Conservation (phyloP, 2,888 invertebrate species). For the Caenorhabditis virilis region DNA sequence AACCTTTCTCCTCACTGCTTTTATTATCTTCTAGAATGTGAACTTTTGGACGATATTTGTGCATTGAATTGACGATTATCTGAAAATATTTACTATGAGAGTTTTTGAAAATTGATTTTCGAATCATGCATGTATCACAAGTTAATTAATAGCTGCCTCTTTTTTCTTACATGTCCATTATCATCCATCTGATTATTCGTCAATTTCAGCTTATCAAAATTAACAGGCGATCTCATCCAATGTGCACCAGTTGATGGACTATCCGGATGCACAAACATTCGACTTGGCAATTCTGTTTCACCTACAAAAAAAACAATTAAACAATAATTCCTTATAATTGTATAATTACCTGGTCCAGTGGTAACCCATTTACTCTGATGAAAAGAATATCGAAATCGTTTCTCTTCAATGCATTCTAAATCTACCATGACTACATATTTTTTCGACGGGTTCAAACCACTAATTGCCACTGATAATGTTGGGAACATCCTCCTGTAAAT, state of each 20-base stretch:
- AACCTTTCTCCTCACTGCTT: too few relatives aligned
- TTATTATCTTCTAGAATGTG: slow-evolving; percentile 78
- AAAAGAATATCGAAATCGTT: slow-evolving; percentile 94
- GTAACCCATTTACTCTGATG: slow-evolving; percentile 97
- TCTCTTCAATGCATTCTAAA: slow-evolving; percentile 79
- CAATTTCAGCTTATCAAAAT: slow-evolving; percentile 96
- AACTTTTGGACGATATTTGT: slow-evolving; percentile 96
- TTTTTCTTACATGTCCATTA: slow-evolving; percentile 90
- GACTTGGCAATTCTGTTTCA: slow-evolving; percentile 79
- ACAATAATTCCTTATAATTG: background rate
- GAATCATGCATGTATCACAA: too few relatives aligned
- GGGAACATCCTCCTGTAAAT: slow-evolving; percentile 99
- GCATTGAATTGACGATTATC: slow-evolving; percentile 99
- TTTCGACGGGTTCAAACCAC: slow-evolving; percentile 73
- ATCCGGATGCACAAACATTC: slow-evolving; percentile 93
- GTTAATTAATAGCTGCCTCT: too few relatives aligned
- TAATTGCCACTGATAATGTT: slow-evolving; percentile 89
- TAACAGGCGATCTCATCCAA: slow-evolving; percentile 85
- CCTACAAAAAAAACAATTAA: slow-evolving; percentile 69
- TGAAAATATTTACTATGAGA: slow-evolving; percentile 73
- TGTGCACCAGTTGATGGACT: slow-evolving; percentile 92
- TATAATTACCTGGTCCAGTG: slow-evolving; percentile 81
- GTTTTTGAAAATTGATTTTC: too few relatives aligned
- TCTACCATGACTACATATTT: slow-evolving; percentile 64
- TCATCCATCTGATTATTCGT: slow-evolving; percentile 98